Evolutionary conservation across 2,797 vertebrate species (phyloP).

Genomic region (Sciurus carolinensis): DNA sequence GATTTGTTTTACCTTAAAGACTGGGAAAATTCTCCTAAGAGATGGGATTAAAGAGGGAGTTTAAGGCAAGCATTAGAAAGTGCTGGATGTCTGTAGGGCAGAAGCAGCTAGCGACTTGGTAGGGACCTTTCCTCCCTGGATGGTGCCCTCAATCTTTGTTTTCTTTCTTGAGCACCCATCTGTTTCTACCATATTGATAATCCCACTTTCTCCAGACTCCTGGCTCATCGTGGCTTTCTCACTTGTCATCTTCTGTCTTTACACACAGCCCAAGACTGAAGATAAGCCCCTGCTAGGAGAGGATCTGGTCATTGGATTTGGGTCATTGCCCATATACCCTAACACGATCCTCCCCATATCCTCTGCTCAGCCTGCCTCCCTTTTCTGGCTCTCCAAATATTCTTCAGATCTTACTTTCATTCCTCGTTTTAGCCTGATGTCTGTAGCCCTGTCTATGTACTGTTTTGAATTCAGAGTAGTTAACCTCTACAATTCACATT

Average conservation of each 20-base stretch:
- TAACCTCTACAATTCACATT: background rate
- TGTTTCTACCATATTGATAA: background rate
- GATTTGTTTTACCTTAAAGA: background rate
- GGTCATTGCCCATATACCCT: background rate
- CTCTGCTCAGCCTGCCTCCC: background rate
- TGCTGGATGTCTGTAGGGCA: background rate
- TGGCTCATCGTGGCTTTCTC: background rate
- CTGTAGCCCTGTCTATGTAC: background rate
- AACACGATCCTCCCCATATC: background rate
- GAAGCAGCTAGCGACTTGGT: background rate
- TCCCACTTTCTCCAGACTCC: background rate
- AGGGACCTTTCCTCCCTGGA: background rate
- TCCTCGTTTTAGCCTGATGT: slow-evolving; percentile 1
- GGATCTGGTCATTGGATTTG: background rate
- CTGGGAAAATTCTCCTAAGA: background rate
- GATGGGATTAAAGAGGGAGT: background rate
- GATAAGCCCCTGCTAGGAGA: background rate
- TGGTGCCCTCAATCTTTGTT: background rate
- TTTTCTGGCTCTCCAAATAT: background rate
- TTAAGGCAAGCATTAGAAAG: background rate
- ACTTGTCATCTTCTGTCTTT: background rate
- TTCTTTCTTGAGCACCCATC: background rate
- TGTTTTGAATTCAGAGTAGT: background rate
- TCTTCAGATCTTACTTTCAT: background rate
- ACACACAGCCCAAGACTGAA: background rate